Evolutionary conservation across 1,140 invertebrate species (phyloP), one percentile per base, ranked within the genome.

Genomic region (Anagrus nilaparvatae): DNA sequence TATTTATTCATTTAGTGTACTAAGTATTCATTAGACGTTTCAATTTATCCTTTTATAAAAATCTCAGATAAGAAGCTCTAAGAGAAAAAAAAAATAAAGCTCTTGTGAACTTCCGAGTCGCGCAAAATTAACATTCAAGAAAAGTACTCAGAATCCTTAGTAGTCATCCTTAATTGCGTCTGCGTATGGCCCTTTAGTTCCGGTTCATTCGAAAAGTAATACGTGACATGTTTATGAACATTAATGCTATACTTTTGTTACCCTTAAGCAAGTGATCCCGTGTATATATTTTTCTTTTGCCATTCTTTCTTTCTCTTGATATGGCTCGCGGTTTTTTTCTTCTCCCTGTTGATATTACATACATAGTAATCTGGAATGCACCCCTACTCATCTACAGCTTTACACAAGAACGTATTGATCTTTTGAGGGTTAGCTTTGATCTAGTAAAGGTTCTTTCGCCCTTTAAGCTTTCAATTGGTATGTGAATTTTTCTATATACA

Each of bases 171-270:
- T 67, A 67, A 67, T 66, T 65, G 63, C 62, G 53, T 60, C 57
- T 62, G 64, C 65, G 65, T 67, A 67, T 65, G 65, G 58, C 54
- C 55, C 59, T 65, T 61, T 61, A 58, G 54, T 56, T 60, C 53
- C 55, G 53, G 45, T 53, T 46, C 47, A 43, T 35, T 38, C 43
- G 51, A 34, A 47, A 58, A 57, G 51, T 55, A 51, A 47, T 64
- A 66, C 65, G 65, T 65, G 64, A 67, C 61, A 65, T 63, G 65
- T 66, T 68, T 67, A 61, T 63, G 59, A 65, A 65, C 58, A 52
- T 59, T 65, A 63, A 65, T 65, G 59, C 59, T 42, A 53, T 40
- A 51, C 60, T 46, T 14, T 31, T n/a, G 50, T 59, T 63, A 63
- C 54, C 61, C 65, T 60, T 59, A 56, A 67, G 66, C 63, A 63